Evolutionary conservation across 2,888 invertebrate species (phyloP).

Genomic region (Ellobium chinense): DNA sequence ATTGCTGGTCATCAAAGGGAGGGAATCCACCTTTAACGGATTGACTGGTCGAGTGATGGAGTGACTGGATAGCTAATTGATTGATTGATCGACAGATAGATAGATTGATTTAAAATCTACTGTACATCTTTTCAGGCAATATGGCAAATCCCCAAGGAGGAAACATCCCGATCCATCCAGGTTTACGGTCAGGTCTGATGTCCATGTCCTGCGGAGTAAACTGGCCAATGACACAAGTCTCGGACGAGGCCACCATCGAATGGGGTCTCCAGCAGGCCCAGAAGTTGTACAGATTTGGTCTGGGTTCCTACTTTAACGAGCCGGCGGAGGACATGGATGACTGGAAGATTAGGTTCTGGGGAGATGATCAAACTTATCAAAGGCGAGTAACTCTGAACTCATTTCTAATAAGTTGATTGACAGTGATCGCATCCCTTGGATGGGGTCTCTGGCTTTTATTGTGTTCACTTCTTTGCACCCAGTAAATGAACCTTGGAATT

Average conservation of each 20-base stretch:
- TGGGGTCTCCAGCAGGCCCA: not conserved
- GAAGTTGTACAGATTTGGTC: conserved; percentile 46
- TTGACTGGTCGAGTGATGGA: no score
- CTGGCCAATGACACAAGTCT: not conserved
- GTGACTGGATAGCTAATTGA: no score
- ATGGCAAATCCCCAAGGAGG: not conserved
- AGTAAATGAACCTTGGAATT: no score
- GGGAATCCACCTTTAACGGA: no score
- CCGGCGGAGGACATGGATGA: conserved; percentile 53
- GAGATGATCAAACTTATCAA: conserved; percentile 58
- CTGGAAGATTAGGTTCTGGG: conserved; percentile 65
- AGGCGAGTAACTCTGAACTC: not conserved
- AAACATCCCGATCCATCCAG: conserved; percentile 10
- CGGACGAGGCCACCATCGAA: not conserved
- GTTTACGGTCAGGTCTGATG: conserved; percentile 9
- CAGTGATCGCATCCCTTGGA: no score
- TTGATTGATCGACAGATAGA: no score
- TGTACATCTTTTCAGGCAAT: conserved; percentile 5
- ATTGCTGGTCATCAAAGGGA: no score
- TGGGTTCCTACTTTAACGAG: conserved; percentile 63
- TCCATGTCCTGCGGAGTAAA: not conserved
- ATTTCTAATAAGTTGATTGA: no score
- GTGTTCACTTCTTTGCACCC: no score
- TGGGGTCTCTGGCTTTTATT: no score
- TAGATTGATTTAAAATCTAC: no score